These are phyloP conservation scores for Aspidoscelis tigris DNA, from an alignment of 2,113 vertebrate species.

Conservation along the genomic window DNA sequence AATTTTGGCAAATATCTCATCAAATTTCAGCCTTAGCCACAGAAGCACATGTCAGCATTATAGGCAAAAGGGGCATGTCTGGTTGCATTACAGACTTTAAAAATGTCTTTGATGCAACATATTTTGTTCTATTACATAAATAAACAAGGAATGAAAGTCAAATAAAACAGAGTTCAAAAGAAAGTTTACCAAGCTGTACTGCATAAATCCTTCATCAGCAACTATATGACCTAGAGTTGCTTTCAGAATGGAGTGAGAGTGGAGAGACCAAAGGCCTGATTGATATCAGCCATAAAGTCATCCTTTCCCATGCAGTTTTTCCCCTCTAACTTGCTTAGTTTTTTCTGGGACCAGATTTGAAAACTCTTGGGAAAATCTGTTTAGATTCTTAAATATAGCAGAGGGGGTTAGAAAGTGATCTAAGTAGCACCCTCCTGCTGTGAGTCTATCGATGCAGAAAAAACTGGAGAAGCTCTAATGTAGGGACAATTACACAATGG, in stretches of 20 bases:
- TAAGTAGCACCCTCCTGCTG: too few relatives aligned
- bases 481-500: too few relatives aligned
- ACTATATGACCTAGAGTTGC: background rate
- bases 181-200: background rate
- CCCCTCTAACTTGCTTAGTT: background rate
- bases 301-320: background rate
- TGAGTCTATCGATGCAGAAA: too few relatives aligned
- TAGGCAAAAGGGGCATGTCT: background rate
- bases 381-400: too few relatives aligned
- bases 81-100: background rate
- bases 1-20: background rate
- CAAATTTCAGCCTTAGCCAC: conserved; percentile 9
- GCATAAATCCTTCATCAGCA: background rate
- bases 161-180: background rate
- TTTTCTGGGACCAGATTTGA: too few relatives aligned
- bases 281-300: too few relatives aligned
- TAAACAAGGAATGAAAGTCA: background rate
- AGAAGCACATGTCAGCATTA: conserved; percentile 3
- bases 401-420: too few relatives aligned
- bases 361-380: too few relatives aligned
- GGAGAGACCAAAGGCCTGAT: background rate
- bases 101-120: background rate
- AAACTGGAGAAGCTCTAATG: too few relatives aligned
- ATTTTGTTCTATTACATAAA: background rate
- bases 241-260: too few relatives aligned